Evolutionary conservation across 2,113 vertebrate species (phyloP).

Genomic region (Verasper variegatus): DNA sequence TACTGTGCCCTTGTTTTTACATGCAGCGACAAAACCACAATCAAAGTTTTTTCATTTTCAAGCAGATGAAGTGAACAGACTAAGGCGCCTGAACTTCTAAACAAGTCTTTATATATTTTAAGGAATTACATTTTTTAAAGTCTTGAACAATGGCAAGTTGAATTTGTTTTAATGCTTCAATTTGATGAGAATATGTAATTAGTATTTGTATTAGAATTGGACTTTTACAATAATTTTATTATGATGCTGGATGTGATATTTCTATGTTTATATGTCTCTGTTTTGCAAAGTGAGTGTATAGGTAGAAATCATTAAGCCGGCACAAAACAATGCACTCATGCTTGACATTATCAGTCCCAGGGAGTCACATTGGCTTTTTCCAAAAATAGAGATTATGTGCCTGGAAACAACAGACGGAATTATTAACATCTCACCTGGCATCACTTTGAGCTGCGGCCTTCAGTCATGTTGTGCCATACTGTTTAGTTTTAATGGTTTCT

Average conservation of each 20-base stretch:
- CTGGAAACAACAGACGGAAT: conserved; percentile 35
- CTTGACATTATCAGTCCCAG: not conserved
- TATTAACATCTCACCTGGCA: conserved; percentile 36
- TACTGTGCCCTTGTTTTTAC: not conserved
- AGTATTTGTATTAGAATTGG: not conserved
- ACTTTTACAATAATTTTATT: not conserved
- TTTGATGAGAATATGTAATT: not conserved
- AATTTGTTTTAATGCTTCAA: not conserved
- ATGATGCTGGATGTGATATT: not conserved
- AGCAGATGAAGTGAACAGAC: not conserved
- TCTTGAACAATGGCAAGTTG: not conserved
- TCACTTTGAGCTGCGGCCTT: not conserved
- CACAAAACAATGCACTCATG: not conserved
- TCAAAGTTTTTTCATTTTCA: not conserved
- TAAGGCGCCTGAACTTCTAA: too few relatives aligned
- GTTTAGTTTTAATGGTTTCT: not conserved
- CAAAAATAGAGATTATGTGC: conserved; percentile 30
- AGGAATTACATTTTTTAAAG: not conserved
- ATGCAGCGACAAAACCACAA: not conserved
- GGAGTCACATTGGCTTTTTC: conserved; percentile 12
- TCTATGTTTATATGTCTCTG: too few relatives aligned
- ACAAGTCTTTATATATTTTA: too few relatives aligned
- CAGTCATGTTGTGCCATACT: too few relatives aligned
- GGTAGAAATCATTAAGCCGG: conserved; percentile 25
- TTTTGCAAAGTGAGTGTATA: not conserved